Evolutionary conservation across 2,113 vertebrate genomes (phyloP).

Genomic region (Anguilla rostrata): DNA sequence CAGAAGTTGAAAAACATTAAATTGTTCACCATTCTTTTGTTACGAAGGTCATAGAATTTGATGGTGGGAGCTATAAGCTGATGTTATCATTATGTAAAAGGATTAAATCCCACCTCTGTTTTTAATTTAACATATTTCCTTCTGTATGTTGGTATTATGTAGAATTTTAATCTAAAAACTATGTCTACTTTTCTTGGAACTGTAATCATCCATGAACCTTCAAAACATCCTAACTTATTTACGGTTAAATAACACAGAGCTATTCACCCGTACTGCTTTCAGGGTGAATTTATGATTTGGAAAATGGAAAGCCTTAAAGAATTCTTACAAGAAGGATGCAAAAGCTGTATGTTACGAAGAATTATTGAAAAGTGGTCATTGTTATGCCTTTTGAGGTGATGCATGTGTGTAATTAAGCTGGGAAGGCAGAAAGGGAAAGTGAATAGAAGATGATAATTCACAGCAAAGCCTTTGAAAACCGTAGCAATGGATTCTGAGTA

Average conservation of each 20-base stretch:
- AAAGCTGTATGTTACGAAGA: neutral
- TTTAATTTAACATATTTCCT: slow-evolving; percentile 1
- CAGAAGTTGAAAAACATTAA: neutral
- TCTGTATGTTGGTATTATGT: neutral
- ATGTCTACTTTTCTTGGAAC: neutral
- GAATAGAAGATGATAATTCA: neutral
- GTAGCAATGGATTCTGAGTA: neutral
- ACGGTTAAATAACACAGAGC: neutral
- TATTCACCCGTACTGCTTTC: neutral
- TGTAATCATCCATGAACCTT: neutral
- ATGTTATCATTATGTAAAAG: neutral
- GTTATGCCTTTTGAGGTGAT: neutral
- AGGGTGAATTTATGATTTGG: neutral
- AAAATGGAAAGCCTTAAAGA: neutral
- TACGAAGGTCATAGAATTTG: neutral
- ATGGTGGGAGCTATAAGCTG: neutral
- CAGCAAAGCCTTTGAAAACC: neutral
- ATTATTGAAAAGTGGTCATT: neutral
- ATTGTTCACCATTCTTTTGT: neutral
- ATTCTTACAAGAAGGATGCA: neutral
- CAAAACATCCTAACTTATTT: neutral
- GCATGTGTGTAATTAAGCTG: neutral
- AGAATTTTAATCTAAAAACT: neutral
- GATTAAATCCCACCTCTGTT: neutral
- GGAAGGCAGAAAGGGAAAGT: neutral